Conservation (phyloP, 2,888 invertebrate species). For the Microctonus brassicae region DNA sequence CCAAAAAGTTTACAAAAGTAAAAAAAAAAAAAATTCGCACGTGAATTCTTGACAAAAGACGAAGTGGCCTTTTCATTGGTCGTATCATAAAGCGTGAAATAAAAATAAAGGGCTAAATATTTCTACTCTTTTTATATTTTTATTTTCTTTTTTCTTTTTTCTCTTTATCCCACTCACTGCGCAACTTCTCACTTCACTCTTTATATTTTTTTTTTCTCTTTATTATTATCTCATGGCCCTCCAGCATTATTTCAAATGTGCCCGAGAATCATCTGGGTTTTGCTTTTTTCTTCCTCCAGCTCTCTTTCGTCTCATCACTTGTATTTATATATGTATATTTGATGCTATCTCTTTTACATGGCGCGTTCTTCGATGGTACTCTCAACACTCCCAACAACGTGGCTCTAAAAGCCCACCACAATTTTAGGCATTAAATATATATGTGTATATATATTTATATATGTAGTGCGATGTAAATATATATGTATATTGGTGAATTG, state of each 20-base stretch:
- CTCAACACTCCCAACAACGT: constrained; percentile 13
- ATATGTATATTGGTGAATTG: constrained; percentile 3
- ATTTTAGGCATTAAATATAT: constrained; percentile 20
- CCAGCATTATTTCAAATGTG: constrained; percentile 48
- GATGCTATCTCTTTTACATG: neutral
- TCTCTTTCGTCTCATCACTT: constrained; percentile 40
- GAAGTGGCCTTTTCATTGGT: constrained; percentile 64
- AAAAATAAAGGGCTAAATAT: constrained; percentile 51
- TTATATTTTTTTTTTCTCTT: constrained; percentile 13
- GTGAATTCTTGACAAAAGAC: constrained; percentile 58
- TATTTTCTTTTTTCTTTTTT: too few relatives aligned
- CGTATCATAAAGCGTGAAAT: constrained; percentile 57
- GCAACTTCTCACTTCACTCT: neutral
- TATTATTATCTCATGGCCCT: constrained; percentile 29
- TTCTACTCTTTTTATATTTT: neutral
- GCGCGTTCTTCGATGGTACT: constrained; percentile 4
- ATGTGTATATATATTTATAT: neutral
- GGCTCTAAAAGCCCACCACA: neutral
- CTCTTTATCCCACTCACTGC: neutral
- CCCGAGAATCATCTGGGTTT: constrained; percentile 37
- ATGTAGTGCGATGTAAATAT: constrained; percentile 19
- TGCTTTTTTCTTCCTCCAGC: constrained; percentile 26
- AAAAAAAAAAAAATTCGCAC: constrained; percentile 26
- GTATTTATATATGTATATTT: constrained; percentile 3
- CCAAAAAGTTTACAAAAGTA: constrained; percentile 8